Evolutionary conservation across 2,888 invertebrate genomes (phyloP).

Genomic region (Apotomis betuletana): DNA sequence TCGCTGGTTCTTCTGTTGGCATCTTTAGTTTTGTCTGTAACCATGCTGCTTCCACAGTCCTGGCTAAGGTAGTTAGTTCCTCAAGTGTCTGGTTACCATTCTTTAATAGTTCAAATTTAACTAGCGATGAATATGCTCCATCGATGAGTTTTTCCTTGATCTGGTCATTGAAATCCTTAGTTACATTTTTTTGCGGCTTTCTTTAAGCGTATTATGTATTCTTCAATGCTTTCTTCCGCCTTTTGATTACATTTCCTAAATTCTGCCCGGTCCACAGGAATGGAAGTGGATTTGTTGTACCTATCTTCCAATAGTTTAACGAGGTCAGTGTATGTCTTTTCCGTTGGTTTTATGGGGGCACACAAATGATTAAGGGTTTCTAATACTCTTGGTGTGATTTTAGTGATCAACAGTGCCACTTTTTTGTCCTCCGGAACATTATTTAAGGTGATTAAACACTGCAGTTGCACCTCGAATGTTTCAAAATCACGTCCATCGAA

Average conservation of each 20-base stretch:
- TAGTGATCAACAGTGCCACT: no score
- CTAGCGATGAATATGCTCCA: background rate
- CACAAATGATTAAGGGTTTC: no score
- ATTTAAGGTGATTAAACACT: no score
- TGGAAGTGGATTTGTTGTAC: background rate
- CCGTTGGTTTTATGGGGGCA: no score
- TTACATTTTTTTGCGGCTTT: background rate
- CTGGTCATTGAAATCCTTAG: background rate
- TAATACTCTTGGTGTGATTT: no score
- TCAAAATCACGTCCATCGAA: no score
- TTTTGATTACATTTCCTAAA: background rate
- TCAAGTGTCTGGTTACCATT: background rate
- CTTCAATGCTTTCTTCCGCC: background rate
- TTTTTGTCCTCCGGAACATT: no score
- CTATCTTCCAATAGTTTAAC: background rate
- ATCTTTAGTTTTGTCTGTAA: background rate
- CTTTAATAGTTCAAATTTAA: constrained; percentile 1
- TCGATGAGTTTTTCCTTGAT: background rate
- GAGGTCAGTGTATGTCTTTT: no score
- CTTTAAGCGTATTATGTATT: background rate
- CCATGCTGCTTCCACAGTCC: background rate
- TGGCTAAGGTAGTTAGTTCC: background rate
- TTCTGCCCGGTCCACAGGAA: background rate
- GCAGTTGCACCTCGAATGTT: no score
- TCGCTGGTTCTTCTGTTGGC: background rate